Evolutionary conservation across 2,797 vertebrate species (phyloP), one percentile per base, ranked within the genome.

Genomic region (Aplochiton taeniatus): DNA sequence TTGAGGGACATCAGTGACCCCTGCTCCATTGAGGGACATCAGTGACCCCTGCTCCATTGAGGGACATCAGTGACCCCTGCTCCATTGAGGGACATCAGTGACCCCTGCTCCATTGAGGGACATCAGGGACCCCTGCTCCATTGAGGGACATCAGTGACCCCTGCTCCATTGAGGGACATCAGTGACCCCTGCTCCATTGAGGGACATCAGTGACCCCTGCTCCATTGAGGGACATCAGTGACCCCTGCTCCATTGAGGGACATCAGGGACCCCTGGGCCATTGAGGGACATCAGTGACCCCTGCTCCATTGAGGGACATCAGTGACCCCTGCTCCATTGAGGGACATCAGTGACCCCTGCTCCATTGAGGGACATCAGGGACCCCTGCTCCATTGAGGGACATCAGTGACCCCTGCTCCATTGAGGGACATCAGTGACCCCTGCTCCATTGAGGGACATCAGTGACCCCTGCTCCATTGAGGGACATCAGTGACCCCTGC

Each of bases 1-100:
- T 72, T 87, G 85, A 86, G 77, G 86, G 81, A 81, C 78, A 55
- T 85, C 81, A 82, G 70, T 77, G 83, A 86, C 77, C 80, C 82
- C n/a, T n/a, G n/a, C n/a, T n/a, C n/a, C n/a, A n/a, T n/a, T n/a
- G n/a, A n/a, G n/a, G n/a, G n/a, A n/a, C n/a, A n/a, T n/a, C n/a
- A n/a, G n/a, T 59, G 70, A 78, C 83, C 80, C 77, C 77, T 66
- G 82, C 81, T 79, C 76, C 72, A 54, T 72, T 87, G 85, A 86
- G 77, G 86, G 81, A 81, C 78, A 55, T 85, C 81, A 82, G 70
- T 77, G 83, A 86, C 77, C 80, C 82, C n/a, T n/a, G n/a, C n/a
- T n/a, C n/a, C n/a, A n/a, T n/a, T n/a, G n/a, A n/a, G n/a, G n/a
- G n/a, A n/a, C n/a, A n/a, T n/a, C n/a, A n/a, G n/a, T 59, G 70